Conservation (phyloP, 2,888 invertebrate species). For the Oscheius myriophilus region DNA sequence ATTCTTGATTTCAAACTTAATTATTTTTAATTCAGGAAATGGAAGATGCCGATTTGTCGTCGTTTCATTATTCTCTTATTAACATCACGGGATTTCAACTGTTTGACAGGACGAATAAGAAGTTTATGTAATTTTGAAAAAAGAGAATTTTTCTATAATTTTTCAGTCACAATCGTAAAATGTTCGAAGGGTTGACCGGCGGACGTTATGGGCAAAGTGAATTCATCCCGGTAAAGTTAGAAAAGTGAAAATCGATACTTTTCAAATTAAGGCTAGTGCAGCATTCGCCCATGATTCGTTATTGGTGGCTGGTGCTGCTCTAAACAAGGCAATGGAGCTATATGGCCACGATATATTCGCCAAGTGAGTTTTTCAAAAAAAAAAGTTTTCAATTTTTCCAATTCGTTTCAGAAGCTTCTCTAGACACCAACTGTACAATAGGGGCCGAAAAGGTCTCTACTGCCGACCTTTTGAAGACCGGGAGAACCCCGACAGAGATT, state of each 20-base stretch:
- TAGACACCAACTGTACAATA: conserved; percentile 50
- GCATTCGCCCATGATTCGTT: conserved; percentile 61
- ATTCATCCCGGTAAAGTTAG: conserved; percentile 25
- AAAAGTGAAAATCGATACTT: neutral
- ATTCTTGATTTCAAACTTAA: neutral
- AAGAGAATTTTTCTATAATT: neutral
- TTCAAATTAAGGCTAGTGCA: conserved; percentile 34
- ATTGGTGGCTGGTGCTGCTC: conserved; percentile 54
- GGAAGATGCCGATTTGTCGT: conserved; percentile 50
- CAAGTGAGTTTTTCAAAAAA: conserved; percentile 35
- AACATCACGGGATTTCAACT: conserved; percentile 57
- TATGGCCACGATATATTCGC: conserved; percentile 47
- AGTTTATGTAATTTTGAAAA: conserved; percentile 41
- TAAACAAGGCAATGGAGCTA: conserved; percentile 39
- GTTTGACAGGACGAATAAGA: conserved; percentile 47
- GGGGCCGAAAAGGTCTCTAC: conserved; percentile 51
- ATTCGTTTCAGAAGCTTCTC: conserved; percentile 44
- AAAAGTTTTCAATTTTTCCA: neutral
- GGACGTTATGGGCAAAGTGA: conserved; percentile 35
- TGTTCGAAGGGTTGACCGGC: conserved; percentile 48
- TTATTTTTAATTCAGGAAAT: conserved; percentile 22
- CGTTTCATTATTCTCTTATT: conserved; percentile 55
- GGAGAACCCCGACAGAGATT: conserved; percentile 35
- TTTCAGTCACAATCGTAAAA: conserved; percentile 42
- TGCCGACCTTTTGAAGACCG: conserved; percentile 56